A percentile compares a stretch with the other conserved stretches of the same genome.
Conservation (phyloP, 2,888 invertebrate genomes). For the Drosophila mettleri region DNA sequence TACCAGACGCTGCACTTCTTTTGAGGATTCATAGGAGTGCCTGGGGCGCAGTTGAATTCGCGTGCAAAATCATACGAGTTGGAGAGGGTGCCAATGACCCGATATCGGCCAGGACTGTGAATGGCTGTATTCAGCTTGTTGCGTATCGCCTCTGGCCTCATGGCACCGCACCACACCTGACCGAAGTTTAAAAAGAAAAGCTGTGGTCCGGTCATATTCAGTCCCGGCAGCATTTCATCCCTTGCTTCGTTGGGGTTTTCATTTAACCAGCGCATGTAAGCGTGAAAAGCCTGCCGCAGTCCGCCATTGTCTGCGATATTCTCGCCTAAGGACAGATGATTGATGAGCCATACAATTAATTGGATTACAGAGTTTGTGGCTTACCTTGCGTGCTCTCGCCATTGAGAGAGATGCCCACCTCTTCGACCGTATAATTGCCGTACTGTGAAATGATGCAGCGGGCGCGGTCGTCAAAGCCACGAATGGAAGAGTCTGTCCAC, state of each 20-base stretch:
- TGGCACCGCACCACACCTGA: conserved; percentile 93
- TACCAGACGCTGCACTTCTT: conserved; percentile 93
- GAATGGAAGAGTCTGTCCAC: conserved; percentile 92
- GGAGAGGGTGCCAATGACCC: conserved; percentile 92
- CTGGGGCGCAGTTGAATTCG: conserved; percentile 89
- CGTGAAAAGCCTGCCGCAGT: conserved; percentile 95
- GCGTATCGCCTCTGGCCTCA: conserved; percentile 92
- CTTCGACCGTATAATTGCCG: conserved; percentile 91
- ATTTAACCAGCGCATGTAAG: conserved; percentile 91
- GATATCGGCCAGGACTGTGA: conserved; percentile 92
- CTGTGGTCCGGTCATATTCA: conserved; percentile 92
- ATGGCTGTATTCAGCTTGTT: conserved; percentile 93
- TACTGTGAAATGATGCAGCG: conserved; percentile 95
- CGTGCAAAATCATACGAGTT: conserved; percentile 91
- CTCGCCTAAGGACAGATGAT: conserved; percentile 86
- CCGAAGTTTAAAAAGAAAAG: conserved; percentile 96
- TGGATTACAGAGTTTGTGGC: conserved; percentile 17
- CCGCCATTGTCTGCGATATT: conserved; percentile 99
- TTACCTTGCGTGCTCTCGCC: conserved; percentile 91
- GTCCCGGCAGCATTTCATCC: conserved; percentile 88
- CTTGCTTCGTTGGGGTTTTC: conserved; percentile 86
- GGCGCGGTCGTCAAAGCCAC: conserved; percentile 90
- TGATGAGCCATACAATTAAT: conserved; percentile 20
- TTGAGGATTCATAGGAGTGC: conserved; percentile 92
- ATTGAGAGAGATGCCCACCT: conserved; percentile 91